phyloP scores from a whole-genome alignment of 2,888 invertebrate genomes.

The Cataglyphis livida region DNA sequence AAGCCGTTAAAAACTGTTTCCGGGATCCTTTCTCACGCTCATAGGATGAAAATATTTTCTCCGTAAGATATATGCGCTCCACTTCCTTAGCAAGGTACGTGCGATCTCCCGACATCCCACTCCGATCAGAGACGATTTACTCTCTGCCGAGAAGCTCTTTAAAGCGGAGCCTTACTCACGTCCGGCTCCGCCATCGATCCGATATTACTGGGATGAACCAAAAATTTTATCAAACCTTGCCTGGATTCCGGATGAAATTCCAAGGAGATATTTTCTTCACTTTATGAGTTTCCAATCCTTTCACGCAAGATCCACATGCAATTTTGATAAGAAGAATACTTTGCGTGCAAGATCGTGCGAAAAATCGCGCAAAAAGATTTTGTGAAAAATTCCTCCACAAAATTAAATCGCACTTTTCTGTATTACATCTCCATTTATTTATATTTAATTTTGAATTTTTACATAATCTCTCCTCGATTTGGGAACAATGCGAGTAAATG shows the following conservation, averaged over 20 bases:
- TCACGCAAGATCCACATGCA: slow-evolving; percentile 31
- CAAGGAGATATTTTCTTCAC: slow-evolving; percentile 42
- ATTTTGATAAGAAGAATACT: slow-evolving; percentile 45
- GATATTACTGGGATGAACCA: slow-evolving; percentile 44
- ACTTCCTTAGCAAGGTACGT: slow-evolving; percentile 52
- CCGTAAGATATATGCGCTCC: slow-evolving; percentile 43
- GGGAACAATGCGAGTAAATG: neutral
- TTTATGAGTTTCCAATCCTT: slow-evolving; percentile 44
- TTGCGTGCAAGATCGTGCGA: slow-evolving; percentile 25
- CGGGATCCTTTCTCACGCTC: slow-evolving; percentile 28
- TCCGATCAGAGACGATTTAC: slow-evolving; percentile 56
- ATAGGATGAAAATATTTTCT: slow-evolving; percentile 55
- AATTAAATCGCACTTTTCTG: neutral
- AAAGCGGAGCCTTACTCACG: slow-evolving; percentile 50
- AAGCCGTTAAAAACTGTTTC: slow-evolving; percentile 9
- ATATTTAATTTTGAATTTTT: neutral
- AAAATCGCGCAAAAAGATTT: neutral
- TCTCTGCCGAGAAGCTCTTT: slow-evolving; percentile 56
- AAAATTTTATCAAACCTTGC: slow-evolving; percentile 55
- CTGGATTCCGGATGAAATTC: slow-evolving; percentile 39
- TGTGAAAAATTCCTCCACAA: slow-evolving; percentile 20
- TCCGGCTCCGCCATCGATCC: slow-evolving; percentile 50
- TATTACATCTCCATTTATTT: slow-evolving; percentile 9
- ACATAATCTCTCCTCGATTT: neutral
- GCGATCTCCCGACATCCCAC: slow-evolving; percentile 49